phyloP scores from a whole-genome alignment of 2,113 vertebrate species.

The Halichoeres trimaculatus region DNA sequence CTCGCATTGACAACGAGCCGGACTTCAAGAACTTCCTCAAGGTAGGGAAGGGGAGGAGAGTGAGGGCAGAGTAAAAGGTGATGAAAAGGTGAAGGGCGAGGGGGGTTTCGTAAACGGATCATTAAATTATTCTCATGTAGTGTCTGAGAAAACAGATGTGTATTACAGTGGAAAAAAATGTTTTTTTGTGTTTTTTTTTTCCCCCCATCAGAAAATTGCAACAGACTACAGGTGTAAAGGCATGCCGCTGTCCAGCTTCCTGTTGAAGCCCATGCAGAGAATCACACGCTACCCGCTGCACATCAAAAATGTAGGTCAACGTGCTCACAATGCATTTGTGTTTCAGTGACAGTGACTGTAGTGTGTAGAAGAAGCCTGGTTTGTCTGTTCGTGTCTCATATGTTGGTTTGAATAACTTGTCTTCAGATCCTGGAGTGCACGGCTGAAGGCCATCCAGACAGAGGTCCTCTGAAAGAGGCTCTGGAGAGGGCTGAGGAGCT shows the following conservation, averaged over 20 bases:
- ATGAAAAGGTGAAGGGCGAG: too few relatives aligned
- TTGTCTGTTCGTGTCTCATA: too few relatives aligned
- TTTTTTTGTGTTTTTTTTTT: constrained; percentile 4
- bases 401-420: neutral
- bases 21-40: constrained; percentile 96
- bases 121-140: neutral
- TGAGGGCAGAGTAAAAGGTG: neutral
- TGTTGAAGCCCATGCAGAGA: constrained; percentile 98
- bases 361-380: neutral
- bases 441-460: constrained; percentile 87
- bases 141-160: neutral
- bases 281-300: constrained; percentile 98
- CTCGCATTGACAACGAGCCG: constrained; percentile 89
- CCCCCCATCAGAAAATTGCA: constrained; percentile 88
- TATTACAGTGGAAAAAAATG: neutral
- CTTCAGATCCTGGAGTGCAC: constrained; percentile 93
- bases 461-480: constrained; percentile 85
- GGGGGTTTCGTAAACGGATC: neutral
- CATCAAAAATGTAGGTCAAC: constrained; percentile 90
- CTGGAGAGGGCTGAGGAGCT: constrained; percentile 92
- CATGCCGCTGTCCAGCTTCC: constrained; percentile 98
- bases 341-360: constrained; percentile 6
- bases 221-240: constrained; percentile 95
- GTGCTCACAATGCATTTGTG: neutral
- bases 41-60: constrained; percentile 76